Base-by-base conservation (phyloP, 2,888 invertebrate genomes). In the Pocota personata region DNA sequence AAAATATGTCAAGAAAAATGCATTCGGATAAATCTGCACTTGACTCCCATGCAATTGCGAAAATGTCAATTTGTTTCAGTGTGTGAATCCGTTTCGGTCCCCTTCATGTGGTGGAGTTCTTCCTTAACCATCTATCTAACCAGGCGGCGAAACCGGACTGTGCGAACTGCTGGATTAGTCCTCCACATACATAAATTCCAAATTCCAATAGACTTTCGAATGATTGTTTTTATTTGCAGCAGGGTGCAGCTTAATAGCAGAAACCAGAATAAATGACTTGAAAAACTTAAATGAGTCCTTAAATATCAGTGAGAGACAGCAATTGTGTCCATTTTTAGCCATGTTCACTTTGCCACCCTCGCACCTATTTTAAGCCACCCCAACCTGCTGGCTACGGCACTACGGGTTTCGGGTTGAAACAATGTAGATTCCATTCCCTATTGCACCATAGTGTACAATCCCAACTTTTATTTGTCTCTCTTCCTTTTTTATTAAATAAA, bases 221-320 rank as follows among this genome's bases (percentile, higher is more conserved):
- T 64, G 71, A 58, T 64, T 75, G 67, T 75, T 73, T 82, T 75
- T 64, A 71, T 76, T 71, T 71, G 64, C 58, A 71, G 32, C 48
- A 40, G 69, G 37, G 27, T 75, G 60, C 37, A 62, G 58, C 40
- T 76, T 76, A 57, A 82, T 71, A 82, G 57, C 57, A 71, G 55
- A 82, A 64, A 71, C 37, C 14, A 35, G 40, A 82, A 82, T 82
- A 82, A 82, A 82, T 82, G 82, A 58, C 76, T 76, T 50, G 69
- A 62, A 82, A 82, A 82, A 82, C 82, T 82, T 82, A 76, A 82
- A 82, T 76, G 69, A 82, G 82, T 82, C 76, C 82, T 76, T 69
- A 82, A 82, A 82, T 82, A 69, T 82, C 82, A 77, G 57, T 27
- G 57, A 50, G 64, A 82, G 57, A 40, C 76, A 71, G 69, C 76